Base-by-base conservation (phyloP, 2,113 vertebrate genomes). In the Heteronetta atricapilla region DNA sequence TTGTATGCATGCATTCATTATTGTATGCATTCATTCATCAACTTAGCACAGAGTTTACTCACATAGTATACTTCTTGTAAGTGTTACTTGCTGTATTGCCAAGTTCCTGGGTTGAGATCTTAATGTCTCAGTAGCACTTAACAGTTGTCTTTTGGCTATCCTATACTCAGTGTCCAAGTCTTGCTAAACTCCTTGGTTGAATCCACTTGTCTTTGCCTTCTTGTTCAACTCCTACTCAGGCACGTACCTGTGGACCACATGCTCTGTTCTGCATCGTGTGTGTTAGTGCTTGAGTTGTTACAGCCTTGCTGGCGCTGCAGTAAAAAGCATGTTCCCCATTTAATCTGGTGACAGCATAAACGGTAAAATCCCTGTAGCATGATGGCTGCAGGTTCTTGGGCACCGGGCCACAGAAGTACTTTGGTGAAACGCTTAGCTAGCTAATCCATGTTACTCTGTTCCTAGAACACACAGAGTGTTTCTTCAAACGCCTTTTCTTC, bases 171-270 rank as follows among this genome's bases (percentile, higher is more conserved):
- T 29, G 50, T 70, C 46, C 36, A n/a, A 69, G 21, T 40, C 80
- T 68, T 87, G 74, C 36, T 56, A 2, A 79, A 75, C 26, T 70
- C n/a, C 13, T 11, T 86, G 63, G 23, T 82, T 69, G 42, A 83
- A 73, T 58, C 33, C 18, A 5, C 28, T 69, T 18, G 18, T 76
- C n/a, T 67, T 10, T 60, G 74, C 86, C 38, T 17, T 29, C 42
- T 58, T 1, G 12, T 76, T 80, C 33, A 33, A 44, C 42, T 68
- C 60, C 64, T 34, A 3, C 59, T 88, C 38, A 5, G 50, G 33
- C 40, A 7, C 14, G 5, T 77, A 55, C 70, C 13, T 82, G 72
- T 0, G 1, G 1, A 4, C 29, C 1, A 1, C 50, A 13, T 2
- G 3, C 46, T 52, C 22, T 36, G 63, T 73, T 78, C n/a, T 20